Evolutionary conservation across 2,797 vertebrate species (phyloP).

Genomic region (Cryptoprocta ferox): DNA sequence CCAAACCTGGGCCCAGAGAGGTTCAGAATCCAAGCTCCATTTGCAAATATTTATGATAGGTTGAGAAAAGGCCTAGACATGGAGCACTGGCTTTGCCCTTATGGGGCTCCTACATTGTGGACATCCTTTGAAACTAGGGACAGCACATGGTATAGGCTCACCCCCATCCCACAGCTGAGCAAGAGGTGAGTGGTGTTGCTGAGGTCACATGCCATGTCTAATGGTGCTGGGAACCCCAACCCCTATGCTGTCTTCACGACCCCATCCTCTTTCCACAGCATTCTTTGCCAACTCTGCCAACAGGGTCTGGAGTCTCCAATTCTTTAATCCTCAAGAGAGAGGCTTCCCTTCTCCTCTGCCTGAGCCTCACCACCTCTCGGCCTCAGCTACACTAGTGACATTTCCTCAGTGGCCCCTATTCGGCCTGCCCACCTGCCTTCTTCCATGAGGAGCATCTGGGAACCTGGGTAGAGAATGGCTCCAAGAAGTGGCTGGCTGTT

Average conservation of each 20-base stretch:
- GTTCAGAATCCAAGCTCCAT: not conserved
- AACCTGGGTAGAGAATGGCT: not conserved
- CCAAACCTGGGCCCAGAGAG: not conserved
- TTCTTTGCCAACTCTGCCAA: not conserved
- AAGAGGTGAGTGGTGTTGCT: not conserved
- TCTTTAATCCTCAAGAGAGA: not conserved
- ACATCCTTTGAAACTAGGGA: not conserved
- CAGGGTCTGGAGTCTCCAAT: not conserved
- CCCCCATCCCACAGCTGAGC: not conserved
- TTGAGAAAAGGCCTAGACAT: not conserved
- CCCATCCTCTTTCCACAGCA: not conserved
- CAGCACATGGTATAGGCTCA: no score
- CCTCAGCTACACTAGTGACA: not conserved
- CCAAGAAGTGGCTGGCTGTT: not conserved
- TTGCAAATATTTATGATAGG: not conserved
- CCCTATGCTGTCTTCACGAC: not conserved
- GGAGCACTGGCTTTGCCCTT: not conserved
- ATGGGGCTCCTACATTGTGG: no score
- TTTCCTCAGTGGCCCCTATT: not conserved
- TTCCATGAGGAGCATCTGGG: not conserved
- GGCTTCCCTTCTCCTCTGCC: not conserved
- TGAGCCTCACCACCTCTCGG: not conserved
- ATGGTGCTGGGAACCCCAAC: not conserved
- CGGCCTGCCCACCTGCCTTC: not conserved
- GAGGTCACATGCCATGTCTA: not conserved